These are phyloP conservation scores for Amazona ochrocephala DNA, from an alignment of 2,797 vertebrate species.

Conservation along the genomic window DNA sequence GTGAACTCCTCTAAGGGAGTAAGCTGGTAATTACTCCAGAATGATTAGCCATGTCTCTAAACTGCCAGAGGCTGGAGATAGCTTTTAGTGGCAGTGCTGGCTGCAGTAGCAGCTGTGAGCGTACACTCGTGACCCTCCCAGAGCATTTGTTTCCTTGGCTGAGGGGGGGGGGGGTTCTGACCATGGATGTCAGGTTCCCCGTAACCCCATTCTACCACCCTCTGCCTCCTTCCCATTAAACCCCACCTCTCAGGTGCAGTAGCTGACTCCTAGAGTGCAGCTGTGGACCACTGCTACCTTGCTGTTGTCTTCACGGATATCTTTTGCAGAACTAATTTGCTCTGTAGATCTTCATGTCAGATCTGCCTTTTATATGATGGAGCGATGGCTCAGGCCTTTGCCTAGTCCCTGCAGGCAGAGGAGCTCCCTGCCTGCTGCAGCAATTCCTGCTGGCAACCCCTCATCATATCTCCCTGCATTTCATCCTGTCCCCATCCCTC, in stretches of 20 bases:
- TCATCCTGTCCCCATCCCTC: not conserved
- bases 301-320: not conserved
- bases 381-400: not conserved
- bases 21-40: conserved; percentile 58
- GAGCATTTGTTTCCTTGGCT: not conserved
- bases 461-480: not conserved
- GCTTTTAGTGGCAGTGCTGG: not conserved
- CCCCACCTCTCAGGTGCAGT: not conserved
- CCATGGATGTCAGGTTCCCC: not conserved
- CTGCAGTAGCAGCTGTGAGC: not conserved
- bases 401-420: not conserved
- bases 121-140: not conserved
- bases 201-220: not conserved
- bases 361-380: not conserved
- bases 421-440: not conserved
- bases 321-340: not conserved
- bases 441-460: not conserved
- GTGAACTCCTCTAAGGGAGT: conserved; percentile 5
- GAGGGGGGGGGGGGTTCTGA: not conserved
- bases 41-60: not conserved
- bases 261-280: not conserved
- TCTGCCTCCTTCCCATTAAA: not conserved
- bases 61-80: conserved; percentile 27
- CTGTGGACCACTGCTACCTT: not conserved
- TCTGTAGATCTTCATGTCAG: not conserved